Conservation (phyloP, 2,113 vertebrate genomes). For the Salvator merianae region DNA sequence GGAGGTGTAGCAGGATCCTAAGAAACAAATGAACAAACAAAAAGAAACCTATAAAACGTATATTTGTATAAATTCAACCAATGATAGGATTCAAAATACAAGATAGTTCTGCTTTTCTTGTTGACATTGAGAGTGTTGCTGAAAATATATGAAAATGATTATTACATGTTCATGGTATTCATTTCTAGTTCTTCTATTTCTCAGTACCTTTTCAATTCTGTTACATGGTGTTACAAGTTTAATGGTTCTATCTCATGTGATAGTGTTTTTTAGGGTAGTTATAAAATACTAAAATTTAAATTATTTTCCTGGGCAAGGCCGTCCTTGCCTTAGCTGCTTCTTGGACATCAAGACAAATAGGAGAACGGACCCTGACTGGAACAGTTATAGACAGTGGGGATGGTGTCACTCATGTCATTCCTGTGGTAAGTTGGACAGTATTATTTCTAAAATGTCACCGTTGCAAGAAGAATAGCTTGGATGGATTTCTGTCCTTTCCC, state of each 20-base stretch:
- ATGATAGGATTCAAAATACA: background rate
- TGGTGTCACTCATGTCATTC: conserved; percentile 97
- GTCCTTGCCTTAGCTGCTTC: conserved; percentile 96
- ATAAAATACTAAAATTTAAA: background rate
- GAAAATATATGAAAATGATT: background rate
- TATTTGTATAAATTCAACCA: too few relatives aligned
- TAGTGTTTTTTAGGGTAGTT: background rate
- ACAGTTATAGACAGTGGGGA: conserved; percentile 98
- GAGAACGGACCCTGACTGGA: conserved; percentile 93
- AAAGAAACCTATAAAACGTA: background rate
- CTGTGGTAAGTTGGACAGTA: conserved; percentile 84
- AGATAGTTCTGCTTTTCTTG: background rate
- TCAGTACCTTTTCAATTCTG: background rate
- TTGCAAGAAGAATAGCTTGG: background rate
- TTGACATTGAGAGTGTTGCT: background rate
- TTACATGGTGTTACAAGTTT: background rate
- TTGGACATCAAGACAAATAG: conserved; percentile 97
- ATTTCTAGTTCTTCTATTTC: background rate
- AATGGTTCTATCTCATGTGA: background rate
- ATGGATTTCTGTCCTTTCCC: background rate
- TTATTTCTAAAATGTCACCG: background rate
- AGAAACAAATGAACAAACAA: too few relatives aligned
- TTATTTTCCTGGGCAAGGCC: conserved; percentile 76
- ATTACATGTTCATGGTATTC: background rate
- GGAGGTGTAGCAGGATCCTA: too few relatives aligned